A percentile compares a stretch with the other conserved stretches of the same genome.
These are phyloP conservation scores for Sepioteuthis lessoniana DNA, from an alignment of 2,888 invertebrate genomes.

Conservation along the genomic window DNA sequence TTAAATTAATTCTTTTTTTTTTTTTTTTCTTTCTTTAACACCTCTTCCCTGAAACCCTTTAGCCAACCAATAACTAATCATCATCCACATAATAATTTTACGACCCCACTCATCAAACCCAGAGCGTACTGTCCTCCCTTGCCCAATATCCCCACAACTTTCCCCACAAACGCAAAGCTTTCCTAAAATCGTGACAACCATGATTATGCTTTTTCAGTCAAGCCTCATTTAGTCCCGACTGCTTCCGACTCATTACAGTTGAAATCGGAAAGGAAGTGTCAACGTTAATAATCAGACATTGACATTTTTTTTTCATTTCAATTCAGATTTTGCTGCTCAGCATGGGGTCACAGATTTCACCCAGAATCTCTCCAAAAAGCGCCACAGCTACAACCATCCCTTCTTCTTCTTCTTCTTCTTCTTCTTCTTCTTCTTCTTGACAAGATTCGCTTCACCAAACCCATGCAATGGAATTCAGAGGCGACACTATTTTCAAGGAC, in stretches of 20 bases:
- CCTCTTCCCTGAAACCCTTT: neutral
- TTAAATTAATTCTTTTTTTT: too few species aligned
- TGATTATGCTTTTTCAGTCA: conserved; percentile 33
- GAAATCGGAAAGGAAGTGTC: neutral
- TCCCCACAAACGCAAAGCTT: neutral
- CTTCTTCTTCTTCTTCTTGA: neutral
- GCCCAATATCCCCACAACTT: neutral
- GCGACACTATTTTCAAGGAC: neutral
- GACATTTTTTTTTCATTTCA: neutral
- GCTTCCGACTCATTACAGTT: neutral
- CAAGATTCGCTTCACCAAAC: neutral
- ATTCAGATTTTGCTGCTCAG: neutral
- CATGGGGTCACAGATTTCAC: neutral
- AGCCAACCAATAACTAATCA: neutral
- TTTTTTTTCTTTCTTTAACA: too few species aligned
- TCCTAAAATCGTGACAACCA: conserved; percentile 6
- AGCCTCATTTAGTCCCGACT: conserved; percentile 33
- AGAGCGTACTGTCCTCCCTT: neutral
- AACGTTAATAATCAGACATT: neutral
- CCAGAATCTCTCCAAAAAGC: neutral
- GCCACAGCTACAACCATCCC: neutral
- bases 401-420: neutral
- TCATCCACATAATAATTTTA: neutral
- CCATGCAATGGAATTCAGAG: neutral
- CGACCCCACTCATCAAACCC: neutral